These are phyloP conservation scores for Amphimedon queenslandica DNA, from an alignment of 37 sponge, comb jelly and placozoan genomes.

Conservation along the genomic window DNA sequence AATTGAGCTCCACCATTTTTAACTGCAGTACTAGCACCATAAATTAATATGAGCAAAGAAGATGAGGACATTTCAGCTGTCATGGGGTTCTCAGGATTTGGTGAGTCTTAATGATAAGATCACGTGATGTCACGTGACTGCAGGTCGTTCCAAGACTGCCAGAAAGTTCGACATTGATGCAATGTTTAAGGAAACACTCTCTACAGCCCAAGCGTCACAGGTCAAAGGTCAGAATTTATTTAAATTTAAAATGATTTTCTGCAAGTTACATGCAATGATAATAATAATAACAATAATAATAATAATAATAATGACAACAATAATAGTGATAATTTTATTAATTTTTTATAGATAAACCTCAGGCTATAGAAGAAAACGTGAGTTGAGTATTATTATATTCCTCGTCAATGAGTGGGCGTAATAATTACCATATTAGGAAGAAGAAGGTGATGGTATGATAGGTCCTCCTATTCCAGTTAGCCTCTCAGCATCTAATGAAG, in stretches of 20 bases:
- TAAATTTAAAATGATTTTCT: neutral
- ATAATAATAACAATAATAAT: neutral
- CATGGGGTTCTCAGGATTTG: slow-evolving; percentile 70
- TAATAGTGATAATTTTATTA: too few relatives aligned
- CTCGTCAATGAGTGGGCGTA: too few relatives aligned
- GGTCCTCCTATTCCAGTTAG: slow-evolving; percentile 61
- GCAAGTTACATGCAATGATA: neutral
- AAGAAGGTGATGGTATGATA: slow-evolving; percentile 33
- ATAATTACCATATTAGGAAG: neutral
- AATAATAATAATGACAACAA: too few relatives aligned
- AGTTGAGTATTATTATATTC: too few relatives aligned
- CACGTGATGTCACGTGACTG: neutral
- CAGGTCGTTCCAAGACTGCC: slow-evolving; percentile 56
- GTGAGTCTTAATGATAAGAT: slow-evolving; percentile 9
- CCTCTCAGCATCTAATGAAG: slow-evolving; percentile 17
- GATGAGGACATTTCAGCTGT: slow-evolving; percentile 16
- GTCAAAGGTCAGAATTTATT: slow-evolving; percentile 5
- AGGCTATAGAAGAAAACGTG: too few relatives aligned
- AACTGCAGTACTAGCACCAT: neutral
- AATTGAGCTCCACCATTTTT: neutral
- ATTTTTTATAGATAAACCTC: too few relatives aligned
- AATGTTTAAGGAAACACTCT: slow-evolving; percentile 75
- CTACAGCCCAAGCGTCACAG: slow-evolving; percentile 52
- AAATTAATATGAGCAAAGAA: too few relatives aligned
- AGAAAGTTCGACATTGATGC: slow-evolving; percentile 85